phyloP scores from a whole-genome alignment of 1,140 invertebrate genomes.

The Oppia nitens region DNA sequence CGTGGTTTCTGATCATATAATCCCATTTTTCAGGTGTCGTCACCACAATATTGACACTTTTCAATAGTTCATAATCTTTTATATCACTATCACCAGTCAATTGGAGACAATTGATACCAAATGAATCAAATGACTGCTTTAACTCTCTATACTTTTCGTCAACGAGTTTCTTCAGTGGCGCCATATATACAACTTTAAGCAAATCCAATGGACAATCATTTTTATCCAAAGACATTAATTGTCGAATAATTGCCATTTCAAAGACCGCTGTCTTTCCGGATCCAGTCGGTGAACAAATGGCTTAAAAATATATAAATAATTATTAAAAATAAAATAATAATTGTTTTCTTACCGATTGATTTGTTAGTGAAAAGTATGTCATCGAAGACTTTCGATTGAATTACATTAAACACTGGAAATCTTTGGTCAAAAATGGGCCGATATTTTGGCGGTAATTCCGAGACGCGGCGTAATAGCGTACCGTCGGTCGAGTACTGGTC shows the following conservation, averaged over 20 bases:
- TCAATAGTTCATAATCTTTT: slow-evolving; percentile 37
- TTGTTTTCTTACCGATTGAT: slow-evolving; percentile 63
- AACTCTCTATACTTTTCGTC: slow-evolving; percentile 50
- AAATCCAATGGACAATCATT: slow-evolving; percentile 35
- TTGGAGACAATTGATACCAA: slow-evolving; percentile 45
- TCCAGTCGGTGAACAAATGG: slow-evolving; percentile 83
- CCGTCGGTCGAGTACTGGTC: neutral
- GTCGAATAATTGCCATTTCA: slow-evolving; percentile 53
- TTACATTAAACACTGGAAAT: slow-evolving; percentile 93
- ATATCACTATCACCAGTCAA: slow-evolving; percentile 54
- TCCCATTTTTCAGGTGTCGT: slow-evolving; percentile 77
- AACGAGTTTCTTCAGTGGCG: slow-evolving; percentile 60
- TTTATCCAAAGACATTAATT: slow-evolving; percentile 34
- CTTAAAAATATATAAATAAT: slow-evolving; percentile 52
- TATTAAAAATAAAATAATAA: slow-evolving; percentile 27
- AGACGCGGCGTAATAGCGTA: neutral
- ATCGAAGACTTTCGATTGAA: slow-evolving; percentile 97
- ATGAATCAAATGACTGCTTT: slow-evolving; percentile 44
- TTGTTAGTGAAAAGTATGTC: slow-evolving; percentile 88
- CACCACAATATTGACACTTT: slow-evolving; percentile 41
- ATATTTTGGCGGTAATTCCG: neutral
- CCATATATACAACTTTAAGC: slow-evolving; percentile 37
- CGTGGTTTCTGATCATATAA: slow-evolving; percentile 48
- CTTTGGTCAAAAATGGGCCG: slow-evolving; percentile 23
- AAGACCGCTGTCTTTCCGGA: slow-evolving; percentile 72